Percentiles rank a stretch among this genome's conserved stretches.
Evolutionary conservation across 2,113 vertebrate species (phyloP).

Genomic region (Thunnus maccoyii): DNA sequence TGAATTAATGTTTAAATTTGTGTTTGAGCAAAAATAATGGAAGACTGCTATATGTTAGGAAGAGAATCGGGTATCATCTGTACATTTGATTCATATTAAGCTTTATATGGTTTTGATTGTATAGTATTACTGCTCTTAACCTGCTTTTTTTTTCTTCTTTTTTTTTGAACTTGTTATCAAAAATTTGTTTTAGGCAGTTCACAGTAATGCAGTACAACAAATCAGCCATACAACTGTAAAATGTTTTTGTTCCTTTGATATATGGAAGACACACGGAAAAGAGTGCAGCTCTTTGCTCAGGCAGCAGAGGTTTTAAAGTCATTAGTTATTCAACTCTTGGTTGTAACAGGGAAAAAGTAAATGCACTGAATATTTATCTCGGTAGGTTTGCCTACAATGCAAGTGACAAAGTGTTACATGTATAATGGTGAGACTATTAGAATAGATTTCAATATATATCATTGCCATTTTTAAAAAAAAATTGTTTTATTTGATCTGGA

Average conservation of each 20-base stretch:
- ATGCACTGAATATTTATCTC: constrained; percentile 79
- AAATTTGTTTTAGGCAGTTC: constrained; percentile 39
- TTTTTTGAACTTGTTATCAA: background rate
- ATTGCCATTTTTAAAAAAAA: constrained; percentile 41
- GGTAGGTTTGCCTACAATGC: constrained; percentile 62
- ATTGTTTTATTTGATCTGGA: constrained; percentile 48
- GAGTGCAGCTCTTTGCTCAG: constrained; percentile 62
- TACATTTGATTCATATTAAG: constrained; percentile 56
- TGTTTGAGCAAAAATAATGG: constrained; percentile 11
- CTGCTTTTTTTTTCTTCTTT: constrained; percentile 28
- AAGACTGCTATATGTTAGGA: constrained; percentile 32
- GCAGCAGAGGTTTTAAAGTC: constrained; percentile 56
- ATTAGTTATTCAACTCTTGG: constrained; percentile 48
- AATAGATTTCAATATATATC: constrained; percentile 43
- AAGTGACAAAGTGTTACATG: constrained; percentile 69
- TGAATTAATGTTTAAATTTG: constrained; percentile 30
- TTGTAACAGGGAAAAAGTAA: constrained; percentile 72
- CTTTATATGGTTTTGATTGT: constrained; percentile 66
- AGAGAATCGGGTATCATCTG: constrained; percentile 48
- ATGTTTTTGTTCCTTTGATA: constrained; percentile 52
- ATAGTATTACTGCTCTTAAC: constrained; percentile 59
- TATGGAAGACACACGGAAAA: constrained; percentile 49
- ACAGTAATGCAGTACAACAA: constrained; percentile 67
- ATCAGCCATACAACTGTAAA: constrained; percentile 59
- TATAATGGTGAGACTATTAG: constrained; percentile 57